These are phyloP conservation scores for Archaeoteleia sp. DNA, from an alignment of 2,888 invertebrate species.

Conservation along the genomic window DNA sequence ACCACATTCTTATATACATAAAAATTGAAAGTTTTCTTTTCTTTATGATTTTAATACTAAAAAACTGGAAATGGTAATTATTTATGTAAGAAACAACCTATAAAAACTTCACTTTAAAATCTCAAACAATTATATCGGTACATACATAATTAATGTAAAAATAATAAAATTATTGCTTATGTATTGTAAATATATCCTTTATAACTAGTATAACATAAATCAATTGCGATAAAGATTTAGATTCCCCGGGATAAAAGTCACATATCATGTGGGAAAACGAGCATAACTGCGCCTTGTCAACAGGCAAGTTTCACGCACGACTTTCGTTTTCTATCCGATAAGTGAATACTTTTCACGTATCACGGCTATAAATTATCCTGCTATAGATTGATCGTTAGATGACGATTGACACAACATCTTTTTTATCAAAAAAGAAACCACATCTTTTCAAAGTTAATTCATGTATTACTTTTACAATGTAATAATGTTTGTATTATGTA, in stretches of 20 bases:
- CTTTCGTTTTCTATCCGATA: conserved; percentile 52
- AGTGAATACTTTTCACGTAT: conserved; percentile 39
- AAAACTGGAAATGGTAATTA: too few relatives aligned
- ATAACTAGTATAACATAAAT: conserved; percentile 38
- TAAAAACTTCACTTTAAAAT: too few relatives aligned
- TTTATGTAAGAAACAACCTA: too few relatives aligned
- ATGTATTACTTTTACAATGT: conserved; percentile 15
- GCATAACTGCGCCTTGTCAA: conserved; percentile 39
- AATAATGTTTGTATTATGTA: too few relatives aligned
- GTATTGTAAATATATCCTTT: neutral
- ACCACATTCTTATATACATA: too few relatives aligned
- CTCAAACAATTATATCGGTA: neutral
- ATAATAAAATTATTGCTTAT: neutral
- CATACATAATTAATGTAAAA: neutral
- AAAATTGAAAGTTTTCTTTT: conserved; percentile 7
- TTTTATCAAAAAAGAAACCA: conserved; percentile 27
- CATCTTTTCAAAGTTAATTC: conserved; percentile 22
- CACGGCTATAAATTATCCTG: conserved; percentile 29
- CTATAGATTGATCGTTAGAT: conserved; percentile 19
- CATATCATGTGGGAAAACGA: conserved; percentile 40
- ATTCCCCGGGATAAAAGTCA: conserved; percentile 41
- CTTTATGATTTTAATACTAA: neutral
- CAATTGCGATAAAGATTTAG: conserved; percentile 32
- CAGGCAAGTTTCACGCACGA: conserved; percentile 41
- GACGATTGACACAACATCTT: conserved; percentile 30